Conservation (phyloP, 2,797 vertebrate genomes). For the Gambelia wislizenii region DNA sequence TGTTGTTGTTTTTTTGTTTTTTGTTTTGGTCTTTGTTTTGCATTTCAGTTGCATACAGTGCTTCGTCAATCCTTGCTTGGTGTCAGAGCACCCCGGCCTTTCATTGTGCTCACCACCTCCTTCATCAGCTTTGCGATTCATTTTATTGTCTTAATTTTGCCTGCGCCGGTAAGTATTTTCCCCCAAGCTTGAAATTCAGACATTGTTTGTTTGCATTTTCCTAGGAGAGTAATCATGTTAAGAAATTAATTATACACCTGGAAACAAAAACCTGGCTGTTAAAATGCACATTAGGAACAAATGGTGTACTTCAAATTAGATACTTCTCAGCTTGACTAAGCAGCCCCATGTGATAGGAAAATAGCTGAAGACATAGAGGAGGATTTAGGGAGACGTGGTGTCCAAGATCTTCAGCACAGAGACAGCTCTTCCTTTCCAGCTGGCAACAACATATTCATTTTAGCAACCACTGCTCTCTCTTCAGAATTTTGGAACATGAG, state of each 20-base stretch:
- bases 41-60: neutral
- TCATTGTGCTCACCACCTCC: neutral
- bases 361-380: slow-evolving; percentile 32
- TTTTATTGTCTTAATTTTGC: slow-evolving; percentile 24
- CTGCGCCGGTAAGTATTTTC: slow-evolving; percentile 24
- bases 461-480: neutral
- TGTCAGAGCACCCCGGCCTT: neutral
- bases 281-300: slow-evolving; percentile 75
- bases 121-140: fast-evolving
- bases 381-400: slow-evolving; percentile 26
- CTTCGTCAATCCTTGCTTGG: neutral
- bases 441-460: slow-evolving; percentile 4
- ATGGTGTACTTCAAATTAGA: slow-evolving; percentile 71
- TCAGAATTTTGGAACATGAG: neutral
- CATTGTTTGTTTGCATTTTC: slow-evolving; percentile 73
- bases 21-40: neutral
- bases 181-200: slow-evolving; percentile 47
- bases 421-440: neutral
- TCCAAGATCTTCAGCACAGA: neutral
- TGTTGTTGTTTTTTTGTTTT: neutral
- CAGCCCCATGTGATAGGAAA: slow-evolving; percentile 49
- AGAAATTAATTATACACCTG: slow-evolving; percentile 78
- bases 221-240: slow-evolving; percentile 73
- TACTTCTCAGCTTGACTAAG: slow-evolving; percentile 72
- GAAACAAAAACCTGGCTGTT: slow-evolving; percentile 76